Base-by-base conservation (phyloP, 2,113 vertebrate species). In the Cyprinodon tularosa region DNA sequence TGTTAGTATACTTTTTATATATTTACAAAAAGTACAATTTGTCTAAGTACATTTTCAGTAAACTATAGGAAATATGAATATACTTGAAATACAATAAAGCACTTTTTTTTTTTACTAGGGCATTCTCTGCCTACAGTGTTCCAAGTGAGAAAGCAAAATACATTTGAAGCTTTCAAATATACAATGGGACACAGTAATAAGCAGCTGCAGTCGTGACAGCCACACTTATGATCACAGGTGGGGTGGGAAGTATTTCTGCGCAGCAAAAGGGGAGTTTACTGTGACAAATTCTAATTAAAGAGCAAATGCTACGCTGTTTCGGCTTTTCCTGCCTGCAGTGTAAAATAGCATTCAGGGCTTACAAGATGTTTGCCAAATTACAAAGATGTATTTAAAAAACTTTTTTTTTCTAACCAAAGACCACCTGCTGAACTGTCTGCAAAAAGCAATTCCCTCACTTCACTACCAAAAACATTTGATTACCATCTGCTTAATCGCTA, bases 131-230 rank as follows among this genome's bases (percentile, higher is more conserved):
- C 53, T 38, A 68, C 76, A 78, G 14, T 40, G 72, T 71, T 68
- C 72, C 8, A 47, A 82, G 74, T 48, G 84, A 78, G 57, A 53
- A 83, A 53, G 76, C 50, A 63, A 59, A 68, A 75, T 42, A 15
- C 59, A 77, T 78, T 83, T 59, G 22, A 75, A 84, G 60, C 40
- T 81, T 76, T 62, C 64, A 68, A 40, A 39, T 71, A n/a, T 37
- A 71, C 74, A 86, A 67, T 38, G 29, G 80, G 22, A 6, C 4
- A 4, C 39, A 7, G 29, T 82, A 80, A 81, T 83, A 62, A 72
- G 78, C 48, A 36, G 82, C 11, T 57, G 59, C 39, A 77, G 75
- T 73, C 39, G 40, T 12, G 48, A 11, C 64, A 6, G 59, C 29
- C 70, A 39, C 60, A 57, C 77, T 77, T 38, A 12, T 71, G 66